A percentile compares a stretch with the other conserved stretches of the same genome.
Conservation (phyloP, 2,113 vertebrate genomes). For the Toxostoma redivivum region DNA sequence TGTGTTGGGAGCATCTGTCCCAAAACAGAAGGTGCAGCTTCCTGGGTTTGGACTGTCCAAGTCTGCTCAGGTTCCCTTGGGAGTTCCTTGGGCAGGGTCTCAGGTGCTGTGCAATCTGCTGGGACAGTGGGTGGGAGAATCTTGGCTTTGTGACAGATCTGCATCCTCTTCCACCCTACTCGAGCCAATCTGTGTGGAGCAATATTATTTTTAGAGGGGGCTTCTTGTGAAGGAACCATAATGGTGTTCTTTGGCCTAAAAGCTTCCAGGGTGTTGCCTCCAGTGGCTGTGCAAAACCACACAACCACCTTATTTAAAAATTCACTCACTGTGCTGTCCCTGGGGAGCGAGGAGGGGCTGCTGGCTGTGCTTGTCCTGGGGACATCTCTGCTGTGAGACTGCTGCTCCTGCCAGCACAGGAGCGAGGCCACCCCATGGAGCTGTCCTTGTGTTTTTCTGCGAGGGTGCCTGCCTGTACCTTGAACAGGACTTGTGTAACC, state of each 20-base stretch:
- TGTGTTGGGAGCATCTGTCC: neutral
- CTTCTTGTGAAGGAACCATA: neutral
- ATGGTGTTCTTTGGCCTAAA: neutral
- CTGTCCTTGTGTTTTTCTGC: fast-evolving
- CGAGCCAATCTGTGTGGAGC: neutral
- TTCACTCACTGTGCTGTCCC: fast-evolving
- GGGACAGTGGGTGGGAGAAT: neutral
- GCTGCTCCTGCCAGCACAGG: neutral
- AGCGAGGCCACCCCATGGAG: neutral
- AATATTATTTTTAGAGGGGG: neutral
- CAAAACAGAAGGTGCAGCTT: neutral
- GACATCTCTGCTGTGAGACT: neutral
- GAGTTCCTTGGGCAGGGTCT: neutral
- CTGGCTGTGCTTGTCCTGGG: neutral
- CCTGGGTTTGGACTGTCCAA: neutral
- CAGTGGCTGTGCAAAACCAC: neutral
- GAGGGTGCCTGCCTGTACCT: neutral
- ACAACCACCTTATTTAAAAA: neutral
- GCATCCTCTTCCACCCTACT: neutral
- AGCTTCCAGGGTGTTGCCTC: neutral
- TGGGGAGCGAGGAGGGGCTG: neutral
- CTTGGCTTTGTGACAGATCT: neutral
- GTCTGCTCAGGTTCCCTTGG: neutral
- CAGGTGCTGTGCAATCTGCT: neutral
- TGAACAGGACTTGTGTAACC: fast-evolving